Base-by-base conservation (phyloP, 2,888 invertebrate genomes). In the Ptychoptera albimana region DNA sequence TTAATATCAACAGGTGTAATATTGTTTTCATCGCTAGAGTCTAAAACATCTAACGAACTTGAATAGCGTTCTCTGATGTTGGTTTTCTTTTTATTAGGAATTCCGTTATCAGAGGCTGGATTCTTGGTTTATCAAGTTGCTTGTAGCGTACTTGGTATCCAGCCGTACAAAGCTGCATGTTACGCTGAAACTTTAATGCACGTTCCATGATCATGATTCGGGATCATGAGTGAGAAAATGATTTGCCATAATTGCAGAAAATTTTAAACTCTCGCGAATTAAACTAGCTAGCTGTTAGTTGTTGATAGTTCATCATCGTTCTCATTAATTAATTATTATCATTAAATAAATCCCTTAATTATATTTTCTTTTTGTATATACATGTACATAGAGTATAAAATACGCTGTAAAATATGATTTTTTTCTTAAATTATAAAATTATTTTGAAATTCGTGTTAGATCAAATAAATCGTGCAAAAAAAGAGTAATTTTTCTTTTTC, bases 201-300 rank as follows among this genome's bases (percentile, higher is more conserved):
- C 39, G 39, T 29, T 39, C 39, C 29, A 29, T 29, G 16, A 39
- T 39, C 29, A 23, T 39, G 16, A 4, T 4, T 16, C 10, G 13
- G 29, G 13, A 30, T 29, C 16, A 2, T 11, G 29, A 11, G 39
- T 39, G 11, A 16, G 12, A 39, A 2, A n/a, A n/a, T n/a, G n/a
- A n/a, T n/a, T n/a, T n/a, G n/a, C n/a, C n/a, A n/a, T n/a, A 39
- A 11, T 50, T 70, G 37, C 37, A 36, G 37, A 30, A 41, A 40
- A 37, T 37, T 45, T 12, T 13, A 37, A 37, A 29, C 40, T 41
- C 10, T 45, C 37, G 16, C 37, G 45, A 45, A 42, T 45, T 42
- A 41, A 45, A 41, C 36, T 13, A 42, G 42, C 42, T 37, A 37
- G 40, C 37, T 36, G 30, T 30, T 45, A 40, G 40, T 44, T 35